Evolutionary conservation across 2,113 vertebrate genomes (phyloP), one percentile per base, ranked within the genome.

Genomic region (Planiliza haematocheilus): DNA sequence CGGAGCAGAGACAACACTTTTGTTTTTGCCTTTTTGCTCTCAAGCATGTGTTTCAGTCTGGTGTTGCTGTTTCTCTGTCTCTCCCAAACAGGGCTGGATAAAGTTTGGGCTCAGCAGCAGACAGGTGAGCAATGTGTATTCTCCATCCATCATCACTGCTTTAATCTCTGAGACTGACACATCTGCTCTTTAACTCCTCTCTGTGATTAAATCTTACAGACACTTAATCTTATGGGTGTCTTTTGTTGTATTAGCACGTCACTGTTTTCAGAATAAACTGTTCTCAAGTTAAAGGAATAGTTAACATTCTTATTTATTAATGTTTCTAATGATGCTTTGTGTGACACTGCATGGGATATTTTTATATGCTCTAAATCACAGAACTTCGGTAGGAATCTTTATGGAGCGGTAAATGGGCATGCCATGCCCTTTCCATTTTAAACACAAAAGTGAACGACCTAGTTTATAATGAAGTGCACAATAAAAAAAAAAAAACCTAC

Each of bases 91-190:
- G 71, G 84, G 57, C 49, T 71, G 18, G 67, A 30, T 20, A 50
- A 57, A 64, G 79, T 86, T 84, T 60, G 75, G 86, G 63, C n/a
- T 75, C 84, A 74, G 51, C 79, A 82, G 30, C 75, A 75, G 77
- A 84, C 86, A 92, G 91, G 92, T 93, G 86, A 91, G 91, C 10
- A 7, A 1, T n/a, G 34, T 43, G 42, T 59, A 3, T 57, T 59
- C 21, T 64, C 42, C 5, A 24, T 58, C n/a, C 45, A 53, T 45
- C 48, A 21, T 42, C 52, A 4, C 21, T 70, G 18, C 61, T 67
- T 24, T 16, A 9, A 34, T 46, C 7, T 59, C 24, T 5, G 24
- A 5, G 24, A 30, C 24, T 30, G 24, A 30, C 24, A 5, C 24
- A 30, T 57, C 1, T 14, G 0, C 11, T 18, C 7, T 8, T 4